Conservation (phyloP, 2,888 invertebrate genomes). For the Yponomeuta evonymella region DNA sequence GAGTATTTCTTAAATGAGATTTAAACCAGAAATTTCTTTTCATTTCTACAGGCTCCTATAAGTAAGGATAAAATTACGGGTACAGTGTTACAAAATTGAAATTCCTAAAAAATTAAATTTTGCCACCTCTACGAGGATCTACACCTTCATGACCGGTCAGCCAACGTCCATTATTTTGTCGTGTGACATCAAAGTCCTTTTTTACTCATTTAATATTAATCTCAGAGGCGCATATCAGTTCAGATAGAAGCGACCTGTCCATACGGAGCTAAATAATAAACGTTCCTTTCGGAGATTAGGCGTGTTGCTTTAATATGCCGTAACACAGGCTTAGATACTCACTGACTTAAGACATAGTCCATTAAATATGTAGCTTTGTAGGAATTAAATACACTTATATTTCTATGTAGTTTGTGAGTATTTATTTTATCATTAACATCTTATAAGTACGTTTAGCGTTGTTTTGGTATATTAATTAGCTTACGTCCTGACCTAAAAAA, state of each 20-base stretch:
- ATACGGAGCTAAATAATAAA: constrained; percentile 6
- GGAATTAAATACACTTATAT: too few species aligned
- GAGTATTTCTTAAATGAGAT: neutral
- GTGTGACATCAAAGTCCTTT: constrained; percentile 52
- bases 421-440: too few species aligned
- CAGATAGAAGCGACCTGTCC: constrained; percentile 1
- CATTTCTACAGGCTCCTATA: too few species aligned
- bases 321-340: constrained; percentile 8
- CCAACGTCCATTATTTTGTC: constrained; percentile 42
- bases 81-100: too few species aligned
- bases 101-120: neutral
- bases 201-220: constrained; percentile 53
- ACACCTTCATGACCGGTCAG: constrained; percentile 17
- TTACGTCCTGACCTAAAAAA: too few species aligned
- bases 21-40: too few species aligned
- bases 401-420: too few species aligned
- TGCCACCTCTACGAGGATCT: neutral
- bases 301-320: constrained; percentile 9
- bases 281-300: constrained; percentile 10
- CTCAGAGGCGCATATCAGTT: constrained; percentile 41
- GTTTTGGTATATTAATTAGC: too few species aligned
- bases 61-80: too few species aligned
- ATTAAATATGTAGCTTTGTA: too few species aligned
- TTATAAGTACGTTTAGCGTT: too few species aligned
- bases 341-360: neutral